phyloP scores from a whole-genome alignment of 2,888 invertebrate genomes.

The Hoplodrina blanda region DNA sequence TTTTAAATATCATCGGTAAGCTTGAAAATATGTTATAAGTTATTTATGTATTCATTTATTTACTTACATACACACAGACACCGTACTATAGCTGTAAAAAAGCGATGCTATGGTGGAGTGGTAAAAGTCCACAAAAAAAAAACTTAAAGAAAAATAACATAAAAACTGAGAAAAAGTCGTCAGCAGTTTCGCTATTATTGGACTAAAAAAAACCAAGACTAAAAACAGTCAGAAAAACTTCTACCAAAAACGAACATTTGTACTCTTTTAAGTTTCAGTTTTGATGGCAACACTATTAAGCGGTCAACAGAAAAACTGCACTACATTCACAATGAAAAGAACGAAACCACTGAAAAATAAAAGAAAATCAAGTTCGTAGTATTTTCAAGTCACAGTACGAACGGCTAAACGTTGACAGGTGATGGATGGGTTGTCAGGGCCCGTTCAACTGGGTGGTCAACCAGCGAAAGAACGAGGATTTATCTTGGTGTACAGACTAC shows the following conservation, averaged over 20 bases:
- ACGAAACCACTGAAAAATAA: constrained; percentile 28
- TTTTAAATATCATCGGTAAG: not conserved
- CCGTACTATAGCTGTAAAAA: too few relatives aligned
- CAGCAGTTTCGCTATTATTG: not conserved
- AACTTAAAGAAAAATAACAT: too few relatives aligned
- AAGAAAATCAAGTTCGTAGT: constrained; percentile 35
- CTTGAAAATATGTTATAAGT: too few relatives aligned
- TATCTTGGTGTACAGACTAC: constrained; percentile 23
- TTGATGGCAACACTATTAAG: constrained; percentile 3
- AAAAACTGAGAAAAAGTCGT: not conserved
- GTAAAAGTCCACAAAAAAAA: too few relatives aligned
- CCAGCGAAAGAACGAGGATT: constrained; percentile 29
- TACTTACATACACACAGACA: too few relatives aligned
- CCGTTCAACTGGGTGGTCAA: constrained; percentile 35
- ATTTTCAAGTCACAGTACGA: constrained; percentile 26
- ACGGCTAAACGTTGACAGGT: constrained; percentile 31
- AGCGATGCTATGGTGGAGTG: too few relatives aligned
- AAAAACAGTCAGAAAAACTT: not conserved
- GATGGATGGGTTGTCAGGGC: constrained; percentile 35
- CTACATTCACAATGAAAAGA: constrained; percentile 5
- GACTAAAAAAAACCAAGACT: not conserved
- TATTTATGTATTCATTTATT: too few relatives aligned
- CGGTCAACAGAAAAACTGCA: constrained; percentile 8
- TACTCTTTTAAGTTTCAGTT: not conserved
- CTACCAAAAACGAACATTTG: not conserved